Percentiles rank a stretch among this genome's conserved stretches.
Conservation (phyloP, 2,797 vertebrate species). For the Argentina silus region DNA sequence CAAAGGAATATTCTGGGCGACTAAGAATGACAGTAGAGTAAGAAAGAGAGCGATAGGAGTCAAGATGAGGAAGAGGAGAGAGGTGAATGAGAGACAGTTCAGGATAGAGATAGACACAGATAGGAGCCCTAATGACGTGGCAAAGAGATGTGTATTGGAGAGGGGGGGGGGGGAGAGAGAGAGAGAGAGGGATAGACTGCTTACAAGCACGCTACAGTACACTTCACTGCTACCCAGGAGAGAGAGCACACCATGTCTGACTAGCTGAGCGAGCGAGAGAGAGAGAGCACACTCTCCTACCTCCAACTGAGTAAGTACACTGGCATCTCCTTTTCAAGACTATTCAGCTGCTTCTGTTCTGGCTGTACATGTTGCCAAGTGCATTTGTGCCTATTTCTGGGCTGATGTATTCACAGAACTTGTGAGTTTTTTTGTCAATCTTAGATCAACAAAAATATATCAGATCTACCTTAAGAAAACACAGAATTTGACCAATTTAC, state of each 20-base stretch:
- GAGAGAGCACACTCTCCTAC: conserved; percentile 70
- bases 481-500: conserved; percentile 18
- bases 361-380: conserved; percentile 26
- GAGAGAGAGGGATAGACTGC: conserved; percentile 61
- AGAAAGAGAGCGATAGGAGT: conserved; percentile 24
- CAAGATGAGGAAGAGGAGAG: conserved; percentile 46
- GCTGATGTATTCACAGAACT: background rate
- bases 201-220: conserved; percentile 75
- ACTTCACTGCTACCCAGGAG: conserved; percentile 79
- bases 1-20: background rate
- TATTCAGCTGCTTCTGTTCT: conserved; percentile 37
- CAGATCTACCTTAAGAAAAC: conserved; percentile 1
- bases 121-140: conserved; percentile 70
- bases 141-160: conserved; percentile 65
- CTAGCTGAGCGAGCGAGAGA: conserved; percentile 64
- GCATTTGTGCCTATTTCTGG: conserved; percentile 2
- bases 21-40: background rate
- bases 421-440: too few species aligned
- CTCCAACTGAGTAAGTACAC: conserved; percentile 80
- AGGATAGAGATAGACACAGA: conserved; percentile 54
- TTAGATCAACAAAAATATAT: background rate
- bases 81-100: conserved; percentile 56
- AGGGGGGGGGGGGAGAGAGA: conserved; percentile 40
- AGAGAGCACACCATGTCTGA: conserved; percentile 77
- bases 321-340: conserved; percentile 39